A percentile compares a stretch with the other conserved stretches of the same genome.
Conservation (phyloP, 1,140 invertebrate species). For the Temnothorax longispinosus region DNA sequence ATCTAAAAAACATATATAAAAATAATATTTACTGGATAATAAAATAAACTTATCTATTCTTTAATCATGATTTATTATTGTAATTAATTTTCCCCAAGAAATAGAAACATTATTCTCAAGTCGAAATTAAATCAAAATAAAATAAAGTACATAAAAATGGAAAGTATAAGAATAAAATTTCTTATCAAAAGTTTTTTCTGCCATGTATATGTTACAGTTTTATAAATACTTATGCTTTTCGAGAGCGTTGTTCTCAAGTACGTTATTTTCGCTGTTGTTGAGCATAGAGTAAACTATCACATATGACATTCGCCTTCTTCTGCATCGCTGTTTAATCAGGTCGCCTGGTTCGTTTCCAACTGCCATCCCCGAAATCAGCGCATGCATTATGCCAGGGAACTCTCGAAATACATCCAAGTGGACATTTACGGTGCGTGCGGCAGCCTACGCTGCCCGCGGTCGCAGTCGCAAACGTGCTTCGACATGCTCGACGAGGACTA, state of each 20-base stretch:
- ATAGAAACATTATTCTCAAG: too few species aligned
- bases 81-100: not conserved
- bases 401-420: conserved; percentile 94
- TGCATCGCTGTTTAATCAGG: conserved; percentile 83
- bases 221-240: not conserved
- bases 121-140: not conserved
- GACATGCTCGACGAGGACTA: conserved; percentile 97
- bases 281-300: not conserved
- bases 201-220: not conserved
- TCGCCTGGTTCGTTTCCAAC: conserved; percentile 99
- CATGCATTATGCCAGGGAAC: conserved; percentile 94
- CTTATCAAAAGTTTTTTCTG: not conserved
- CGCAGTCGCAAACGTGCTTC: conserved; percentile 93
- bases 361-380: conserved; percentile 95
- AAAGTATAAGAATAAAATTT: not conserved
- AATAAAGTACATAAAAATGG: not conserved
- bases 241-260: not conserved
- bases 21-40: not conserved
- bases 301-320: conserved; percentile 25
- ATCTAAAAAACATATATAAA: not conserved
- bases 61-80: not conserved
- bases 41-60: not conserved
- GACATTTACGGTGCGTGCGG: conserved; percentile 98
- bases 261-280: not conserved
- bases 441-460: conserved; percentile 92